Percentiles rank a stretch among this genome's conserved stretches.
Evolutionary conservation across 92 coral and sea anemone genomes (phyloP).

Genomic region (Metridium senile): DNA sequence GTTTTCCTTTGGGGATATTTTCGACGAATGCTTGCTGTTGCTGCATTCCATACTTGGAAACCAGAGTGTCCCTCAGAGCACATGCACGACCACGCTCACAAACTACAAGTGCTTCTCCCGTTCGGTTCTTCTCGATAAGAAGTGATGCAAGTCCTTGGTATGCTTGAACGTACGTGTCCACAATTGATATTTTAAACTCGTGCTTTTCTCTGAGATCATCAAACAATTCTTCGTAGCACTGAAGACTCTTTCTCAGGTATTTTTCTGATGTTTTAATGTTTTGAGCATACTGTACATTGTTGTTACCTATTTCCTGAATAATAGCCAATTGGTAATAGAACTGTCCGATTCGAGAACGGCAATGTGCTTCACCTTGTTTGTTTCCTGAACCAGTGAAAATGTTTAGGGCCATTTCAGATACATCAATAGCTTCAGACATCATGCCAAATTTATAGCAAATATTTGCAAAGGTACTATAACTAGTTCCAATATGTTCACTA

Average conservation of each 20-base stretch:
- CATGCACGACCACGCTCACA: slow-evolving; percentile 27
- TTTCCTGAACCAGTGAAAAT: not conserved
- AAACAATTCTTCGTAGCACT: not conserved
- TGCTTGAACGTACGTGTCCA: not conserved
- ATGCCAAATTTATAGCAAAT: not conserved
- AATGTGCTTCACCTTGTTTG: not conserved
- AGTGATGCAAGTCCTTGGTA: not conserved
- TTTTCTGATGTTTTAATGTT: not conserved
- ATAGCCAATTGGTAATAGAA: no score
- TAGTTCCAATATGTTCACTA: not conserved
- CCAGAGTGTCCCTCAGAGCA: slow-evolving; percentile 8
- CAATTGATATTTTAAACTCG: slow-evolving; percentile 14
- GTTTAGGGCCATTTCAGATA: not conserved
- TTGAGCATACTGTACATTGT: not conserved
- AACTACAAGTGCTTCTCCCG: slow-evolving; percentile 8
- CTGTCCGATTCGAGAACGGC: not conserved
- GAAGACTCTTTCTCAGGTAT: not conserved
- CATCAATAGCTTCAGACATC: not conserved
- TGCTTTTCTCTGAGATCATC: not conserved
- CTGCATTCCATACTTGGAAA: not conserved
- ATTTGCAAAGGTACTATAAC: not conserved
- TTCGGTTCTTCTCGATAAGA: not conserved
- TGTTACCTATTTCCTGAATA: not conserved
- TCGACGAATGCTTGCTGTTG: no score
- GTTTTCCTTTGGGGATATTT: not conserved